Evolutionary conservation across 2,113 vertebrate genomes (phyloP).

Genomic region (Mormoops blainvillei): DNA sequence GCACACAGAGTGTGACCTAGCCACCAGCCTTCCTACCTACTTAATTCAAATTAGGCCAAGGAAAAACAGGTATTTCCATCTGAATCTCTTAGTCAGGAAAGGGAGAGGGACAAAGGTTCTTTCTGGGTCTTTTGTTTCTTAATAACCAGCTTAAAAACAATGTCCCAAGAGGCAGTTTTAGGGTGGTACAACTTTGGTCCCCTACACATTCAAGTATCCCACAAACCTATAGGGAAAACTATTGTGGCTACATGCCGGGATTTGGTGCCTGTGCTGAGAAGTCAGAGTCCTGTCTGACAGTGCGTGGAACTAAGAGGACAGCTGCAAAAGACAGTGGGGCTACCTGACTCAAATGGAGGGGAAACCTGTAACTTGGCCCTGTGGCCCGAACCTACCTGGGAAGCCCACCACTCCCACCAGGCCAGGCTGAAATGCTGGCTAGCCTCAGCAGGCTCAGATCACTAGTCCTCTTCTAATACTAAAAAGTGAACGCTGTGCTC

Average conservation of each 20-base stretch:
- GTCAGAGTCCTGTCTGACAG: background rate
- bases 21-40: background rate
- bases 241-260: background rate
- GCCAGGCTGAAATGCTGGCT: background rate
- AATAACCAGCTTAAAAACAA: background rate
- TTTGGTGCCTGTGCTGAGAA: background rate
- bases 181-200: background rate
- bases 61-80: background rate
- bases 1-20: background rate
- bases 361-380: background rate
- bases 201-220: background rate
- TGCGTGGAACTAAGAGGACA: background rate
- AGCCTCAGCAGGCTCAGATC: background rate
- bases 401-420: background rate
- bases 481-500: background rate
- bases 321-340: background rate
- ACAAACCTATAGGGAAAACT: background rate
- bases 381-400: too few species aligned
- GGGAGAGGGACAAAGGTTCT: background rate
- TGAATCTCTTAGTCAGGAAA: background rate
- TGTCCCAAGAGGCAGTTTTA: background rate
- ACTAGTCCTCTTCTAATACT: background rate
- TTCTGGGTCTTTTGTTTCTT: background rate
- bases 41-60: background rate
- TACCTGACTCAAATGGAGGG: background rate